These are phyloP conservation scores for Boleophthalmus pectinirostris DNA, from an alignment of 2,113 vertebrate genomes.

Conservation along the genomic window DNA sequence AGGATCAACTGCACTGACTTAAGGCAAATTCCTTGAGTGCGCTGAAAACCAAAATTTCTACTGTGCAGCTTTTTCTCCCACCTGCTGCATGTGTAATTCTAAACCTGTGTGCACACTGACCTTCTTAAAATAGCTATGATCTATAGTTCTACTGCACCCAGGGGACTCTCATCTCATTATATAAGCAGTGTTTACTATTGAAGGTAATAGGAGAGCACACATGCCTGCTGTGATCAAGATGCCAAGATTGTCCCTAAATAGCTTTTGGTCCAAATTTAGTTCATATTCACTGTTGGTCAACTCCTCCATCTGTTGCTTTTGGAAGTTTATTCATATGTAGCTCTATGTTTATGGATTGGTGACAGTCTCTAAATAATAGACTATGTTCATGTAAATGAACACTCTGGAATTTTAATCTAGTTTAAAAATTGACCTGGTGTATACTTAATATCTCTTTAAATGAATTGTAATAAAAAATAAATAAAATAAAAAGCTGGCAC, in stretches of 20 bases:
- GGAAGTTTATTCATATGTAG: neutral
- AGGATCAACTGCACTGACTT: neutral
- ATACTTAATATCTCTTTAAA: too few relatives aligned
- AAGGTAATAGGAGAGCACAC: constrained; percentile 31
- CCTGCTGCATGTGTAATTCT: constrained; percentile 41
- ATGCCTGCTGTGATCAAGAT: constrained; percentile 1
- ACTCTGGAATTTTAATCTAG: too few relatives aligned
- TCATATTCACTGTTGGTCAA: neutral
- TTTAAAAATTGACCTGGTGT: too few relatives aligned
- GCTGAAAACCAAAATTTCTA: neutral
- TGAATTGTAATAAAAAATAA: too few relatives aligned
- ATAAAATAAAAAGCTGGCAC: too few relatives aligned
- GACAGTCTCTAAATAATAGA: neutral
- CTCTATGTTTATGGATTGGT: neutral
- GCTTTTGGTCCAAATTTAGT: neutral
- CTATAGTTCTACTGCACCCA: constrained; percentile 29
- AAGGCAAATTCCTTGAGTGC: neutral
- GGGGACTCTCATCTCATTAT: constrained; percentile 35
- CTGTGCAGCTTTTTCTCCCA: constrained; percentile 35
- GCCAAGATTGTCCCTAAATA: neutral
- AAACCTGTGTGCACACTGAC: constrained; percentile 20
- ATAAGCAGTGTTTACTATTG: constrained; percentile 59
- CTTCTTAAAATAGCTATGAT: constrained; percentile 48
- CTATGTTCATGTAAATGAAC: too few relatives aligned
- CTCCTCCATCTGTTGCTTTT: neutral